Conservation (phyloP, 2,888 invertebrate species). For the Seira ritae region DNA sequence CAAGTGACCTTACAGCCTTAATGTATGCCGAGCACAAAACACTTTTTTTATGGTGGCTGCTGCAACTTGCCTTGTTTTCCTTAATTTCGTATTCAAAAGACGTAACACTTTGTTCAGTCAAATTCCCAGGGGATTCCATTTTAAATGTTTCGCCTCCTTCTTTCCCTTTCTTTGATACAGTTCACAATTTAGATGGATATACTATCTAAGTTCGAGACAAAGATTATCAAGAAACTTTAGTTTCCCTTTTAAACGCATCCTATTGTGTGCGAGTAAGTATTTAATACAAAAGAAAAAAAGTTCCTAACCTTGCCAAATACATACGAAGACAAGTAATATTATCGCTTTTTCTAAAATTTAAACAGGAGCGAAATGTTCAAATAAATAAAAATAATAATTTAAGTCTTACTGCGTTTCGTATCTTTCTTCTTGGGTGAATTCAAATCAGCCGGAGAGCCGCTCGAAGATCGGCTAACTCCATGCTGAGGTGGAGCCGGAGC, state of each 20-base stretch:
- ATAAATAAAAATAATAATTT: neutral
- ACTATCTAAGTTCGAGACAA: too few species aligned
- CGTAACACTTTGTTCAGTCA: slow-evolving; percentile 7
- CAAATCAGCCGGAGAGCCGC: slow-evolving; percentile 55
- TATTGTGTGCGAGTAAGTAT: too few species aligned
- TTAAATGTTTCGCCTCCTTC: neutral
- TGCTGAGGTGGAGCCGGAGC: slow-evolving; percentile 57
- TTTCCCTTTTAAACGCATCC: too few species aligned
- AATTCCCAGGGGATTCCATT: slow-evolving; percentile 4
- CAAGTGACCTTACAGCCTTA: slow-evolving; percentile 10
- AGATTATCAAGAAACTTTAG: too few species aligned
- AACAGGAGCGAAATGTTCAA: too few species aligned
- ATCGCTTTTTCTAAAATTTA: too few species aligned
- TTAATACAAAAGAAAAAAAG: too few species aligned
- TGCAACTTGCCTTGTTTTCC: slow-evolving; percentile 2
- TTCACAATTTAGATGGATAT: neutral
- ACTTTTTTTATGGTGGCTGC: neutral
- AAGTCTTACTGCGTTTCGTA: slow-evolving; percentile 54
- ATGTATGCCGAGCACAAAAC: too few species aligned
- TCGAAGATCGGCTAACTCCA: slow-evolving; percentile 46
- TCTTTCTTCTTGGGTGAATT: slow-evolving; percentile 53
- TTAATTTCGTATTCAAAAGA: slow-evolving; percentile 43
- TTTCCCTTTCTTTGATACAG: neutral
- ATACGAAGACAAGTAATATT: too few species aligned
- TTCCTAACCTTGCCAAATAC: too few species aligned